Evolutionary conservation across 2,888 invertebrate species (phyloP).

Genomic region (Drosophila robusta): DNA sequence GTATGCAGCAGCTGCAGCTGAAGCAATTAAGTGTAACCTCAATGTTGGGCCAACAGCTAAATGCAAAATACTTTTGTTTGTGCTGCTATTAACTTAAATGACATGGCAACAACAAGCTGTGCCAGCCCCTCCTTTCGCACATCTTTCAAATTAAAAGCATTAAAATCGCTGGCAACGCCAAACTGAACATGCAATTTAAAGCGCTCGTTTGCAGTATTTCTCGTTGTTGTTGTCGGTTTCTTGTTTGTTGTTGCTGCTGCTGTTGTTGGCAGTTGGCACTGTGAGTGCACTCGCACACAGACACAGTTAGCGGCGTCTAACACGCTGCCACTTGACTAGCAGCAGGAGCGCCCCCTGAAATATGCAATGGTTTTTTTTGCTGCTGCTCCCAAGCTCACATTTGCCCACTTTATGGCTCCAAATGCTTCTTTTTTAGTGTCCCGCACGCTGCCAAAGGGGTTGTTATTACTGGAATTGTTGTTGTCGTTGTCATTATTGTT

Average conservation of each 20-base stretch:
- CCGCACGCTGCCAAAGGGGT: slow-evolving; percentile 34
- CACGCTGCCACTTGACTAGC: slow-evolving; percentile 59
- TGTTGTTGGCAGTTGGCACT: slow-evolving; percentile 39
- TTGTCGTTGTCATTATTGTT: slow-evolving; percentile 14
- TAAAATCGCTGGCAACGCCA: slow-evolving; percentile 58
- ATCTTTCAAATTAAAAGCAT: slow-evolving; percentile 66
- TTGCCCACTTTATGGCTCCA: slow-evolving; percentile 73
- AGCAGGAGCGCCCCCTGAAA: slow-evolving; percentile 57
- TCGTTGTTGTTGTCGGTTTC: slow-evolving; percentile 12
- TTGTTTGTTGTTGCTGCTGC: slow-evolving; percentile 12
- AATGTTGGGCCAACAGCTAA: slow-evolving; percentile 33
- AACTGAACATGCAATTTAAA: slow-evolving; percentile 75
- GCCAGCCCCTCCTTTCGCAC: slow-evolving; percentile 7
- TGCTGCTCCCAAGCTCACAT: slow-evolving; percentile 57
- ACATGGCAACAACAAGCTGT: slow-evolving; percentile 47
- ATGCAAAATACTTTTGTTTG: slow-evolving; percentile 28
- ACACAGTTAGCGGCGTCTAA: slow-evolving; percentile 34
- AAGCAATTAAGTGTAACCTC: slow-evolving; percentile 61
- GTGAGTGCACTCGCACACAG: slow-evolving; percentile 25
- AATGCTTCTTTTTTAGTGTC: slow-evolving; percentile 41
- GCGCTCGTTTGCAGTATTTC: slow-evolving; percentile 35
- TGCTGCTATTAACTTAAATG: slow-evolving; percentile 45
- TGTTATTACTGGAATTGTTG: slow-evolving; percentile 21
- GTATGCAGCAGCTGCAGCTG: slow-evolving; percentile 26
- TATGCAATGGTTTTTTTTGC: slow-evolving; percentile 68